Evolutionary conservation across 2,888 invertebrate genomes (phyloP), one percentile per base, ranked within the genome.

Genomic region (Heliconius erato): DNA sequence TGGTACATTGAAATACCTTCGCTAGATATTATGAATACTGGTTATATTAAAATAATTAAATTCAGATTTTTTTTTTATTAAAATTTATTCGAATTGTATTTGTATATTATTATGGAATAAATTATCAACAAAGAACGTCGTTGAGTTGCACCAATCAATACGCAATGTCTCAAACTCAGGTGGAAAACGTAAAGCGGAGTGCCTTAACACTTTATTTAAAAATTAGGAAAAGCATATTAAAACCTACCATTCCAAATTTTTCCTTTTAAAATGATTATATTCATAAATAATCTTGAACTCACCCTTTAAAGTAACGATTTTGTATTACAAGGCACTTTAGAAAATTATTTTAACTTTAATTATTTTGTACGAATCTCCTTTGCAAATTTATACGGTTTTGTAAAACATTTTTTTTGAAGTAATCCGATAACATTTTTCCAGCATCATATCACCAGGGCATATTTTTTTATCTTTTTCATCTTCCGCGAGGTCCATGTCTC

Each of bases 281-380:
- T 40, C 71, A 12, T 40, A 40, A 72, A 16, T 72, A 26, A n/a
- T 44, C 14, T 44, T 72, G 26, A 44, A 44, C 44, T 26, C 14
- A 71, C 44, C 71, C 6, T 71, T 71, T 26, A n/a, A 68, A 72
- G 44, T 44, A 72, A 72, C 14, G 71, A 44, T 44, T 44, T 44
- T 72, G 44, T 72, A 72, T 26, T 16, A 72, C 26, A 72, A 72
- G 44, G 26, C 44, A 72, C 71, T 72, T 72, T 7, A 44, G 71
- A 44, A 44, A 26, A 44, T 72, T 44, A 16, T 44, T 44, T 72
- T 26, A 14, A 44, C 26, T 72, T 44, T 9, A 72, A 26, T 72
- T 44, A 44, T 71, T 40, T 23, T n/a, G 11, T 71, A 40, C n/a
- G 9, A 71, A 40, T 35, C 19, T 35, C 63, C n/a, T 63, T 63